Percentiles rank a stretch among this genome's conserved stretches.
Conservation (phyloP, 2,888 invertebrate genomes). For the Bugula neritina region DNA sequence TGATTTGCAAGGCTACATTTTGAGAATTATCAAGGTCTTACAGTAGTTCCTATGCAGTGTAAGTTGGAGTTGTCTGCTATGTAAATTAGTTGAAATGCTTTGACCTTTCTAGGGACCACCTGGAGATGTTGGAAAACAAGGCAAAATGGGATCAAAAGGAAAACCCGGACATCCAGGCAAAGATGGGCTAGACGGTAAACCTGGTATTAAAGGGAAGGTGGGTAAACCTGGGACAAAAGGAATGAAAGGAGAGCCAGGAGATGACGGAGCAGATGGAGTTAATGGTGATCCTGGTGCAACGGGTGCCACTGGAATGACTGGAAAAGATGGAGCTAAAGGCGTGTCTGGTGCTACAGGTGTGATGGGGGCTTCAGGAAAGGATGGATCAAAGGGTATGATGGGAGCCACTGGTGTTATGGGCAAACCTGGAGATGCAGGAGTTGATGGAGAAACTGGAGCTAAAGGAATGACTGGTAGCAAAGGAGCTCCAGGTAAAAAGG, state of each 20-base stretch:
- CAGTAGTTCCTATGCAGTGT: no score
- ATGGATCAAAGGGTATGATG: neutral
- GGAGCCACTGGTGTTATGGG: neutral
- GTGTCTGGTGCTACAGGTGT: neutral
- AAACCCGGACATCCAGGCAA: conserved; percentile 8
- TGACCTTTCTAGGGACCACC: neutral
- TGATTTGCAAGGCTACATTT: no score
- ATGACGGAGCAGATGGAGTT: neutral
- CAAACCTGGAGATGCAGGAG: neutral
- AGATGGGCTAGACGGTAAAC: conserved; percentile 5
- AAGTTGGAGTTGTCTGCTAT: no score
- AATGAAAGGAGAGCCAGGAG: neutral
- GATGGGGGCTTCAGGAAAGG: neutral
- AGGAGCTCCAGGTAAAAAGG: neutral
- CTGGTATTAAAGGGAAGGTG: neutral
- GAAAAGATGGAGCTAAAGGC: neutral
- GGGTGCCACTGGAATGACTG: conserved; percentile 8
- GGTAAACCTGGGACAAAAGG: neutral
- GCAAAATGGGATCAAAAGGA: neutral
- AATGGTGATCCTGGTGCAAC: neutral
- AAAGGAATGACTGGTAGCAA: conserved; percentile 1
- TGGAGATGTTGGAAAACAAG: neutral
- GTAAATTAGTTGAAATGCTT: no score
- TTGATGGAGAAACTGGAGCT: neutral
- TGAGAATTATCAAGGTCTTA: no score